Percentiles rank a stretch among this genome's conserved stretches.
phyloP scores from a whole-genome alignment of 2,113 vertebrate species.

The Sus scrofa region DNA sequence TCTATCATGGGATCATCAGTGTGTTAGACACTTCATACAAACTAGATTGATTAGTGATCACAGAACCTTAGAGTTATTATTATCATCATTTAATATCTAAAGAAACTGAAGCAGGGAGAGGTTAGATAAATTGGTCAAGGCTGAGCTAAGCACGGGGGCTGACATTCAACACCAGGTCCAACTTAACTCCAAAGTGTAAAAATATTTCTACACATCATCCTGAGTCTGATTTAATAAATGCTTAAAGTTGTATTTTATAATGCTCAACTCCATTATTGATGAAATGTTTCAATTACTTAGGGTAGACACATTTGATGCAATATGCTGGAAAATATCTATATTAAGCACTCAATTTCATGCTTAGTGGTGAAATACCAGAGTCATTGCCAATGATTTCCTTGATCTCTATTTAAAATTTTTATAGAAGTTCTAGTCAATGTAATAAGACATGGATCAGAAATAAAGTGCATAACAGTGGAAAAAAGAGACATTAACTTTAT shows the following conservation, averaged over 20 bases:
- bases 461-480: conserved; percentile 22
- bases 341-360: conserved; percentile 16
- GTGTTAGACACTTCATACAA: background rate
- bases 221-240: background rate
- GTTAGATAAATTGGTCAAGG: background rate
- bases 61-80: conserved; percentile 1
- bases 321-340: conserved; percentile 32
- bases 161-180: background rate
- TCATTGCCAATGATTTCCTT: conserved; percentile 32
- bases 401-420: conserved; percentile 45
- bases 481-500: conserved; percentile 37
- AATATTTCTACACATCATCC: background rate
- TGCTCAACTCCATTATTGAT: background rate
- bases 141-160: background rate
- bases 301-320: conserved; percentile 25
- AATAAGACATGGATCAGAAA: conserved; percentile 52
- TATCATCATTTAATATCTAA: conserved; percentile 22
- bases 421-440: conserved; percentile 40
- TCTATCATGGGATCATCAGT: background rate
- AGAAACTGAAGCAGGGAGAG: background rate
- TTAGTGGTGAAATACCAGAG: conserved; percentile 43
- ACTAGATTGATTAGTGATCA: conserved; percentile 44
- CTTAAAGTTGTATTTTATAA: conserved; percentile 25
- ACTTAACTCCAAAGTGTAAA: background rate
- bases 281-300: conserved; percentile 44